These are phyloP conservation scores for Caenorhabditis wallacei DNA, from an alignment of 2,888 invertebrate species.

Conservation along the genomic window DNA sequence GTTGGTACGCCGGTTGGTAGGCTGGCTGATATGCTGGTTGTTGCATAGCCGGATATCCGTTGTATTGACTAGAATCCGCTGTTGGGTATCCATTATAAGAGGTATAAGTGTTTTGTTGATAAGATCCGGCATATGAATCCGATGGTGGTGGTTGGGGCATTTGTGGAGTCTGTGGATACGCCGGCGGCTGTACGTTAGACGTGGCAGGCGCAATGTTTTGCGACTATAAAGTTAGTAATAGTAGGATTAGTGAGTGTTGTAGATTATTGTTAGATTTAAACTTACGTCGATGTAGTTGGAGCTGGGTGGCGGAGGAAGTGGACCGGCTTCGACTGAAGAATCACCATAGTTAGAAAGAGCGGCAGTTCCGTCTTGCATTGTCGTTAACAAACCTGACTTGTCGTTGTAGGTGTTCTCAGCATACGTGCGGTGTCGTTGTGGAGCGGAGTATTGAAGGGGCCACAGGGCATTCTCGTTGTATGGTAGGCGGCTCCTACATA, in stretches of 20 bases:
- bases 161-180: slow-evolving; percentile 34
- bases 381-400: slow-evolving; percentile 49
- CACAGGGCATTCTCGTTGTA: slow-evolving; percentile 67
- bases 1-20: slow-evolving; percentile 61
- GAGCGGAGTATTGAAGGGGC: slow-evolving; percentile 68
- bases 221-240: slow-evolving; percentile 57
- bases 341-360: slow-evolving; percentile 65
- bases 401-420: slow-evolving; percentile 53
- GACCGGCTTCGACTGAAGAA: slow-evolving; percentile 58
- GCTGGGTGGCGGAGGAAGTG: slow-evolving; percentile 61
- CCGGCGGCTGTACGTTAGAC: slow-evolving; percentile 36
- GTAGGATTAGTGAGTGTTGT: slow-evolving; percentile 21
- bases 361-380: slow-evolving; percentile 55
- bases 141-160: slow-evolving; percentile 57
- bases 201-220: slow-evolving; percentile 63
- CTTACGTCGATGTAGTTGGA: slow-evolving; percentile 58
- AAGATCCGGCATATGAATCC: slow-evolving; percentile 43
- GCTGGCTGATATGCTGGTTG: slow-evolving; percentile 60
- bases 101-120: slow-evolving; percentile 33
- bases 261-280: slow-evolving; percentile 15
- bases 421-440: slow-evolving; percentile 40
- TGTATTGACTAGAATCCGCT: slow-evolving; percentile 48
- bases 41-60: slow-evolving; percentile 58
- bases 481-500: slow-evolving; percentile 60
- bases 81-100: slow-evolving; percentile 44